Base-by-base conservation (phyloP, 2,113 vertebrate species). In the Ophiodon elongatus region DNA sequence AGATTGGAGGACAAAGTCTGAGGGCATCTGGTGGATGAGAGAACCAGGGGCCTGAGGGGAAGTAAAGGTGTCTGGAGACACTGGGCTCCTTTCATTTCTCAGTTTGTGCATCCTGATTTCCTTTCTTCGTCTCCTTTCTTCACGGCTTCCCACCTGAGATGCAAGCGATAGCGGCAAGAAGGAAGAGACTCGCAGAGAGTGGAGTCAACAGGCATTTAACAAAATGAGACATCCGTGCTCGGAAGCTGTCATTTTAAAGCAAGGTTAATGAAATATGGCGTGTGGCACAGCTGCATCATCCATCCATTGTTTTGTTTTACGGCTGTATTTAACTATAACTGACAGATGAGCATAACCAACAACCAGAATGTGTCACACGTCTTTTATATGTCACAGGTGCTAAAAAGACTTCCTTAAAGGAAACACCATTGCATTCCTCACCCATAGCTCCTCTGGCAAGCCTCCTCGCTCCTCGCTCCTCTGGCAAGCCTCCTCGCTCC, bases 11-110 rank as follows among this genome's bases (percentile, higher is more conserved):
- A 7, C 25, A 14, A 50, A 6, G 43, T 47, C 25, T 29, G 66
- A 68, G 43, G 66, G 43, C 43, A 50, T 47, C 43, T 68, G 66
- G 66, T 50, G 43, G 27, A 50, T 47, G 43, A 19, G 27, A 68
- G 43, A 31, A 50, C 29, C 17, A 68, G 2, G 9, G 27, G 66
- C 9, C 43, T 8, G 8, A 60, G 35, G n/a, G 35, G 35, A 39
- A 13, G 23, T 39, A 6, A 64, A 23, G 39, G 23, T 14, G 21
- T 2, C 21, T 14, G 62, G 62, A 37, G 21, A 10, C 62, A 13
- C 9, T 35, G 33, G 33, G 6, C 33, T 27, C 19, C 6, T 64
- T 21, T 64, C 10, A 64, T 43, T 43, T 66, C 11, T 25, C 35
- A n/a, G 8, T 39, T n/a, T 25, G 63, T 62, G 59, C 31, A 21